phyloP scores from a whole-genome alignment of 2,888 invertebrate species.

The Geophilus truncorum region DNA sequence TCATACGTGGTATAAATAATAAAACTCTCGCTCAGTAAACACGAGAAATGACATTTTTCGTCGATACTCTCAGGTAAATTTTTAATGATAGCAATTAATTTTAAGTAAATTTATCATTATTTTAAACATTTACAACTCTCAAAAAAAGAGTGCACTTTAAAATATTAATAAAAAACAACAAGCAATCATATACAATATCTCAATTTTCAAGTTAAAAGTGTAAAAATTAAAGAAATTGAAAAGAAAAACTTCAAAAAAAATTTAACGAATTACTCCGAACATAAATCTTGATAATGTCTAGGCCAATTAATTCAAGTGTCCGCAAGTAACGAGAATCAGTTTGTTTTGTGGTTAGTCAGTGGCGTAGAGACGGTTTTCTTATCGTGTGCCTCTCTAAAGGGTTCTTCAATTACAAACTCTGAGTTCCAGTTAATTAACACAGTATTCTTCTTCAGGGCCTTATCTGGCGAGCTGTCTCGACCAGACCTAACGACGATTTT shows the following conservation, averaged over 20 bases:
- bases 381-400: constrained; percentile 22
- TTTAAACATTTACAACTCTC: too few relatives aligned
- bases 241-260: neutral
- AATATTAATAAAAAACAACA: too few relatives aligned
- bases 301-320: constrained; percentile 8
- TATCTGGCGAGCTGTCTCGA: constrained; percentile 15
- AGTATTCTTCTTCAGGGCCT: constrained; percentile 21
- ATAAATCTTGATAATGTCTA: neutral
- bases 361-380: constrained; percentile 6
- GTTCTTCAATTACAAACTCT: constrained; percentile 21
- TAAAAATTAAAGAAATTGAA: too few relatives aligned
- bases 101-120: too few relatives aligned
- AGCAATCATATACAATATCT: too few relatives aligned
- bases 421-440: constrained; percentile 27
- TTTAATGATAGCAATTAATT: too few relatives aligned
- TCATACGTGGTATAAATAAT: too few relatives aligned
- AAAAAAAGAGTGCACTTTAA: too few relatives aligned
- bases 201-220: too few relatives aligned
- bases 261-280: neutral
- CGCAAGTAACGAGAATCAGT: constrained; percentile 7
- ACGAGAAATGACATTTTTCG: too few relatives aligned
- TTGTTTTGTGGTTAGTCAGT: constrained; percentile 15
- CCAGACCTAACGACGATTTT: constrained; percentile 1
- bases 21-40: too few relatives aligned
- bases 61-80: too few relatives aligned